A percentile compares a stretch with the other conserved stretches of the same genome.
Evolutionary conservation across 2,797 vertebrate genomes (phyloP).

Genomic region (Florisuga fusca): DNA sequence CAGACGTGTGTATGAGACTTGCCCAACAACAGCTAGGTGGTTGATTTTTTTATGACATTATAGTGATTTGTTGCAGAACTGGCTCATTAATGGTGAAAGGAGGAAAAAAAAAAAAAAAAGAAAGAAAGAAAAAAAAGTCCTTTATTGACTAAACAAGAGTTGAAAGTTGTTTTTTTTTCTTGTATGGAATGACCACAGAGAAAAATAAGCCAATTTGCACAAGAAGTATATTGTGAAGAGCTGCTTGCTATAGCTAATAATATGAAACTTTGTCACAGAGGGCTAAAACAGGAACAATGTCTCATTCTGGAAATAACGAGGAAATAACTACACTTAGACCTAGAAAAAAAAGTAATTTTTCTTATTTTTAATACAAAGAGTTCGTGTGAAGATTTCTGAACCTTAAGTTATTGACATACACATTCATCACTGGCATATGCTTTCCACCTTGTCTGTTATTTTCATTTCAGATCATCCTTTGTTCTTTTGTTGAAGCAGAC

Average conservation of each 20-base stretch:
- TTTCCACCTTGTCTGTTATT: neutral
- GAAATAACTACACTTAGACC: neutral
- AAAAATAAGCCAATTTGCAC: neutral
- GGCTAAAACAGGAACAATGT: neutral
- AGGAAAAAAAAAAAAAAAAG: neutral
- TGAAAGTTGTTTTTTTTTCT: neutral
- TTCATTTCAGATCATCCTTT: slow-evolving; percentile 4
- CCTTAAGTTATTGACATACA: neutral
- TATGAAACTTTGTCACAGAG: neutral
- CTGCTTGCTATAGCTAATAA: neutral
- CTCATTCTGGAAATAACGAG: neutral
- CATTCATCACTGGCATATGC: neutral
- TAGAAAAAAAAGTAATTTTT: neutral
- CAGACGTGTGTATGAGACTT: neutral
- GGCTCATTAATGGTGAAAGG: neutral
- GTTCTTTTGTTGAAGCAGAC: neutral
- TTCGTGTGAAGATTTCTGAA: neutral
- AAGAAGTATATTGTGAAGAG: neutral
- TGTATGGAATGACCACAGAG: neutral
- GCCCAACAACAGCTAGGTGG: neutral
- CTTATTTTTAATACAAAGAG: neutral
- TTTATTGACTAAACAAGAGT: neutral
- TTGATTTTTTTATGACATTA: neutral
- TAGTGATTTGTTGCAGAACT: neutral
- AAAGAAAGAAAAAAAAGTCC: neutral